Base-by-base conservation (phyloP, 2,797 vertebrate species). In the Gymnoscopelus microlampas region DNA sequence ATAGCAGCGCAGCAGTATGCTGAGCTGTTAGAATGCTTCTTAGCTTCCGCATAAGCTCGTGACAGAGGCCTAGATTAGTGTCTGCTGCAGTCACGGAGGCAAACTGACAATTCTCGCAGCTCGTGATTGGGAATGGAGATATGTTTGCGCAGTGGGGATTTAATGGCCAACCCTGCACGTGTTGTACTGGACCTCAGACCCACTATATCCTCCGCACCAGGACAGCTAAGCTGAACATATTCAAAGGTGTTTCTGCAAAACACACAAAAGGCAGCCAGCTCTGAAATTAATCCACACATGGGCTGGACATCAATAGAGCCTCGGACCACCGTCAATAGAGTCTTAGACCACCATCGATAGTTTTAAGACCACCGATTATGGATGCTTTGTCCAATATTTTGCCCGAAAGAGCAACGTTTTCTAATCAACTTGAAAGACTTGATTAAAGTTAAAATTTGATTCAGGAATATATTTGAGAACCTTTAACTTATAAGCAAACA, bases 21-120 rank as follows among this genome's bases (percentile, higher is more conserved):
- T 83, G 83, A 85, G 82, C 78, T 80, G 73, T 78, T 76, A 66
- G 68, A 61, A 81, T 54, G 76, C 69, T 65, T 73, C 88, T 91
- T 74, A 85, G 75, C 66, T 12, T 39, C 15, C 5, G 61, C 51
- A 76, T 26, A 68, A 83, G 70, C 65, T 66, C 39, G 70, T 59
- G 72, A 69, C 77, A 78, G 71, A 68, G 71, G 76, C 71, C 53
- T 65, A 77, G 87, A 85, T 89, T 81, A 78, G 66, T 29, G 68
- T 81, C 67, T 29, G 11, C 70, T 51, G 73, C 47, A 60, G 67
- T 55, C 53, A 39, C 39, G 11, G 2, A 71, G n/a, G 53, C 44
- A 49, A 58, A 51, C 23, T 8, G 71, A 44, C 72, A 12, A 56
- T 26, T 13, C 62, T 64, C 66, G 67, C 55, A 54, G 10, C 9